phyloP scores from a whole-genome alignment of 1,140 invertebrate genomes.

The Drosophila busckii region DNA sequence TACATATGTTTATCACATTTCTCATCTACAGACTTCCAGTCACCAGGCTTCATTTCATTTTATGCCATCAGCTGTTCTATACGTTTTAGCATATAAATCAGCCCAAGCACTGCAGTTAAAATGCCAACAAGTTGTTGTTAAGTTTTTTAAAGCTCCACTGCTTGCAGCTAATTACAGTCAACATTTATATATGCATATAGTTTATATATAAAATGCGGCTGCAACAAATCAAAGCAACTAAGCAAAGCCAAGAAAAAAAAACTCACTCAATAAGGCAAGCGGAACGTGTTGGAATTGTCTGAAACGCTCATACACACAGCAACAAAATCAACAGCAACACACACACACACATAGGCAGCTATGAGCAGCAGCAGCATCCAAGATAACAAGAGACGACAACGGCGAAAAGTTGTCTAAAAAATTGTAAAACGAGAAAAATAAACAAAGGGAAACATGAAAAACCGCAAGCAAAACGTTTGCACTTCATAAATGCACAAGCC shows the following conservation, averaged over 20 bases:
- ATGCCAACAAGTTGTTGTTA: too few relatives aligned
- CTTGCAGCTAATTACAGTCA: too few relatives aligned
- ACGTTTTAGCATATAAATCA: too few relatives aligned
- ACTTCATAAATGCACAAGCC: constrained; percentile 69
- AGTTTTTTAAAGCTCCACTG: too few relatives aligned
- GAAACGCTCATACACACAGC: constrained; percentile 54
- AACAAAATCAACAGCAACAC: constrained; percentile 3
- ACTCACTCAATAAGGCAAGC: constrained; percentile 27
- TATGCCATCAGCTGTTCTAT: too few relatives aligned
- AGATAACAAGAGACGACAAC: constrained; percentile 72
- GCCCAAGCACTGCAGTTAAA: too few relatives aligned
- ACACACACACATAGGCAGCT: constrained; percentile 6
- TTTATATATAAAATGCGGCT: constrained; percentile 3
- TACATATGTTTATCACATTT: too few relatives aligned
- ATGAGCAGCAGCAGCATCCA: constrained; percentile 37
- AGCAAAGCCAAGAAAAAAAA: constrained; percentile 8
- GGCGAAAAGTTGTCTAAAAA: constrained; percentile 69
- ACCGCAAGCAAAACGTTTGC: constrained; percentile 78
- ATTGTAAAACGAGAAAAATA: constrained; percentile 21
- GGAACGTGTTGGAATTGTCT: constrained; percentile 49
- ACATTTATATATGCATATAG: too few relatives aligned
- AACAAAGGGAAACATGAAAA: constrained; percentile 53
- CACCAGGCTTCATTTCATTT: too few relatives aligned
- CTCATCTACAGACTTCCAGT: too few relatives aligned
- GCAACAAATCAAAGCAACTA: neutral